Base-by-base conservation (phyloP, 1,140 invertebrate species). In the Scylla paramamosain region DNA sequence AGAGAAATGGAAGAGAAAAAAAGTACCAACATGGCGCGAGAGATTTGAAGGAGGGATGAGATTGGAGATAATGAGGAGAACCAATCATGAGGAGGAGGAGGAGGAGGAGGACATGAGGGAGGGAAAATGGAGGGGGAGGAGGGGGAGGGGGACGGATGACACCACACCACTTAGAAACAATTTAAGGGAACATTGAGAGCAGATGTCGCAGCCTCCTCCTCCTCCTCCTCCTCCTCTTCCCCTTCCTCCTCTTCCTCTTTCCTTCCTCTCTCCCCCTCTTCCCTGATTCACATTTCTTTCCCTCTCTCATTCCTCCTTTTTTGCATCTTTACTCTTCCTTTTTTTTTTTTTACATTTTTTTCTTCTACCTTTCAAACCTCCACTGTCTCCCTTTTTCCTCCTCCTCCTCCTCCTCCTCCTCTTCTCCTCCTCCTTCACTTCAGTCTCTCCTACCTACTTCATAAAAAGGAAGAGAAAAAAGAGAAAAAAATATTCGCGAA, bases 11-110 rank as follows among this genome's bases (percentile, higher is more conserved):
- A 32, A 31, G 29, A 46, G 28, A 46, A 45, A 46, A 46, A 88
- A 32, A 46, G 31, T 32, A 88, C 3, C 28, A 14, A 88, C 45
- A 46, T 2, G 86, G 25, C 20, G 67, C 16, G 45, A 46, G 12
- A 46, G 16, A 88, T 32, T 88, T 32, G 86, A 20, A 31, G 83
- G 83, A 28, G 31, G n/a, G 86, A 45, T 16, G 86, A 88, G 45
- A 46, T 32, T 88, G 86, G 45, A 46, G 86, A 88, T 25, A 45
- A 46, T 20, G 86, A 77, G 25, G 6, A 88, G 20, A 46, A 88
- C 31, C 86, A 88, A 46, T 88, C 31, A 46, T 59, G 82, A 39
- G 82, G 91, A 92, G 91, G 45, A 59, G 45, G 91, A 92, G 67
- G 59, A 92, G 67, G 82, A 28, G 82, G 67, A 92, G 91, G 52